Evolutionary conservation across 2,113 vertebrate genomes (phyloP).

Genomic region (Cardinalis cardinalis): DNA sequence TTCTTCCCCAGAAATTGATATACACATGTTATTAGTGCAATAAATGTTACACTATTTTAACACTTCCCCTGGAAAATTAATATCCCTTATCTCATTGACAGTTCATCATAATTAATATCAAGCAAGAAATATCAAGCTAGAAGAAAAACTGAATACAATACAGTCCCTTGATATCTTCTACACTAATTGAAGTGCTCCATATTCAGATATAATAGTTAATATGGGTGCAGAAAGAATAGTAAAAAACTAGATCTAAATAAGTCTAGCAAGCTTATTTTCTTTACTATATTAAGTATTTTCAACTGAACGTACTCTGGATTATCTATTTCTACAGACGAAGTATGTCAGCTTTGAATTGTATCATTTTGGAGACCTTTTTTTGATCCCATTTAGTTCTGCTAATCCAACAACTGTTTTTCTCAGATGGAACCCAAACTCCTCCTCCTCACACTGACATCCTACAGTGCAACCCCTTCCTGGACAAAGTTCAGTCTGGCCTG

Average conservation of each 20-base stretch:
- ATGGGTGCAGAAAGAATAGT: not conserved
- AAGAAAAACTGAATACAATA: not conserved
- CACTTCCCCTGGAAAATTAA: not conserved
- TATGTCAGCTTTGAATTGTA: not conserved
- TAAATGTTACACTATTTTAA: not conserved
- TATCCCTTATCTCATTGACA: not conserved
- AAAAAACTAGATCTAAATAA: not conserved
- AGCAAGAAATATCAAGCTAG: not conserved
- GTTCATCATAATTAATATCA: not conserved
- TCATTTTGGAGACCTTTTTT: not conserved
- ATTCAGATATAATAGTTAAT: not conserved
- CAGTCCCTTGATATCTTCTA: not conserved
- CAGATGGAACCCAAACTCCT: not conserved
- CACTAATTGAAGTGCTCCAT: not conserved
- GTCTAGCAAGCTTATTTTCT: not conserved
- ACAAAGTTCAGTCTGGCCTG: not conserved
- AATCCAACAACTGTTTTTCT: not conserved
- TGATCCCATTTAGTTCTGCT: not conserved
- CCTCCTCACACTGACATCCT: not conserved
- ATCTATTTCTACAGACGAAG: not conserved
- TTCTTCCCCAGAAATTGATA: not conserved
- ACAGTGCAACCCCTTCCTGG: not conserved
- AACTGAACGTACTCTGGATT: not conserved
- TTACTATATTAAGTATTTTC: not conserved
- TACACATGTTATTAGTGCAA: not conserved